Percentiles rank a stretch among this genome's conserved stretches.
Conservation (phyloP, 1,140 invertebrate species). For the Dendrolimus kikuchii region DNA sequence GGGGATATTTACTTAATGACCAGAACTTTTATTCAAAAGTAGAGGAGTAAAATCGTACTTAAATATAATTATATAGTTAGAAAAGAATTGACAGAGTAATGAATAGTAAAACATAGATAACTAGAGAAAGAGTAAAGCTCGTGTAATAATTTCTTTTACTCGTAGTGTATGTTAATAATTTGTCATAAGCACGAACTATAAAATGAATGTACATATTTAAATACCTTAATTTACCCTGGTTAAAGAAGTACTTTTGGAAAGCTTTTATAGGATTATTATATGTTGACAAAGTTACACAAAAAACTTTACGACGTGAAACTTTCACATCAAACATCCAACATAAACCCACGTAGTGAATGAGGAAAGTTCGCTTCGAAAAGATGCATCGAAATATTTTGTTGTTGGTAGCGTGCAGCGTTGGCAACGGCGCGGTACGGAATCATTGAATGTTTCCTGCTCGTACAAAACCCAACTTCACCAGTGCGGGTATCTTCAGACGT, state of each 20-base stretch:
- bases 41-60: conserved; percentile 1
- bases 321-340: neutral
- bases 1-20: conserved; percentile 42
- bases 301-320: neutral
- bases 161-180: too few relatives aligned
- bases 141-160: too few relatives aligned
- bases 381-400: conserved; percentile 26
- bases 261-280: too few relatives aligned
- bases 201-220: too few relatives aligned
- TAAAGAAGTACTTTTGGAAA: too few relatives aligned
- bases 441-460: conserved; percentile 33
- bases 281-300: too few relatives aligned
- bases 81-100: neutral
- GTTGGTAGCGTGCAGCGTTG: neutral
- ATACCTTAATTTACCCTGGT: too few relatives aligned
- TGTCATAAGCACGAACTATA: too few relatives aligned
- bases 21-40: conserved; percentile 21
- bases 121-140: too few relatives aligned
- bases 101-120: too few relatives aligned
- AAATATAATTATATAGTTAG: conserved; percentile 7
- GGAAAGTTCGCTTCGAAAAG: conserved; percentile 5
- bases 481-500: conserved; percentile 17
- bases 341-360: neutral
- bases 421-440: conserved; percentile 17
- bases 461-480: conserved; percentile 14